Evolutionary conservation across 2,113 vertebrate species (phyloP), one percentile per base, ranked within the genome.

Genomic region (Tympanuchus pallidicinctus): DNA sequence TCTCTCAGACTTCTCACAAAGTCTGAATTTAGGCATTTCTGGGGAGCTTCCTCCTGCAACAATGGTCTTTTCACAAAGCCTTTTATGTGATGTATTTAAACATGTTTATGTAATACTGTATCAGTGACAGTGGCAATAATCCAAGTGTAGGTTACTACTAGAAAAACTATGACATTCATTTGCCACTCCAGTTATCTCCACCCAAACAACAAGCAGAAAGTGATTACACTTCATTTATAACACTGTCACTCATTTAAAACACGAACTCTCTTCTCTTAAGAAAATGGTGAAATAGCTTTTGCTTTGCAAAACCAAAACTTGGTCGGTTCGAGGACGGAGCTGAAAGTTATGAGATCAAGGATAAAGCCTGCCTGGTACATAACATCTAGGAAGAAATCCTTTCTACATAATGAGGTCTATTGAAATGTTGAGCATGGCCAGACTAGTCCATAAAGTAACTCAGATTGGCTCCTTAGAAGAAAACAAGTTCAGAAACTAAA

Each of bases 101-200:
- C 36, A 30, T 12, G 8, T 4, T 6, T 8, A 2, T 2, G 13
- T 20, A 34, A 34, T 1, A 14, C 7, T 2, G 17, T 4, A 63
- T 13, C 56, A 47, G n/a, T 11, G 25, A 56, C 54, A 40, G 4
- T 0, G 4, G 61, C 7, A 18, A 42, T 8, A 47, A 54, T 5
- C n/a, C n/a, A 5, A 30, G n/a, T 0, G 38, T 5, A 32, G 30
- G 38, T 40, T 8, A 27, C 32, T 17, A 54, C 16, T 20, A 25
- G 43, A 25, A 80, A 80, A 73, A 8, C 50, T 13, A 59, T 6
- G 42, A 72, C 52, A 47, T 15, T n/a, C 12, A 52, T 36, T 48
- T 71, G 22, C 45, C 28, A 47, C 27, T 66, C n/a, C 21, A 28
- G n/a, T 1, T 28, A 47, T 0, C n/a, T 8, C 27, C 54, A 79